Evolutionary conservation across 64 coral and sea anemone genomes (phyloP).

Genomic region (Platygyra sinensis): DNA sequence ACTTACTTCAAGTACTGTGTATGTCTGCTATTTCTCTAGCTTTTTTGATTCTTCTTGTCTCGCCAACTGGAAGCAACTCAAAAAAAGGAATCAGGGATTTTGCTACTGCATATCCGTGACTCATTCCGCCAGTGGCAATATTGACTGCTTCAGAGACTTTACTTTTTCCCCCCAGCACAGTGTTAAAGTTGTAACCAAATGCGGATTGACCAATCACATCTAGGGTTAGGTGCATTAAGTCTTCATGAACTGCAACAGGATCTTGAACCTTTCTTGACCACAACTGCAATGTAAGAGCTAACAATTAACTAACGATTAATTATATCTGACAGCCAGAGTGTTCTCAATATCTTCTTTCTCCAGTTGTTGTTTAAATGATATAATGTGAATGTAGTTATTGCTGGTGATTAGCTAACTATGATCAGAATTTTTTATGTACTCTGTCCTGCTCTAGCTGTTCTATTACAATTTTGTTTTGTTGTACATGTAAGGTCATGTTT

Average conservation of each 20-base stretch:
- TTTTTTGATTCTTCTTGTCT: conserved; percentile 32
- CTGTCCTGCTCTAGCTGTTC: too few species aligned
- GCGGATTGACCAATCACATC: conserved; percentile 71
- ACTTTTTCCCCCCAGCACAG: conserved; percentile 53
- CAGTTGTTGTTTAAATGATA: too few species aligned
- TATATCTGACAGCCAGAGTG: too few species aligned
- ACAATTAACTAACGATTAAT: too few species aligned
- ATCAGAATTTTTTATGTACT: too few species aligned
- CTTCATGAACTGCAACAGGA: conserved; percentile 7
- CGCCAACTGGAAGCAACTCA: conserved; percentile 48
- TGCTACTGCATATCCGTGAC: conserved; percentile 30
- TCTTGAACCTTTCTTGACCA: conserved; percentile 3
- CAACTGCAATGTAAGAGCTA: not conserved
- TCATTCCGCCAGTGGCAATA: conserved; percentile 13
- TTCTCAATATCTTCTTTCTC: too few species aligned
- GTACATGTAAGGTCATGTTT: too few species aligned
- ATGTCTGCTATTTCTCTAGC: conserved; percentile 45
- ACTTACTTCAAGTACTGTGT: conserved; percentile 66
- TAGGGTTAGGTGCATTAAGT: conserved; percentile 49
- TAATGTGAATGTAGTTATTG: too few species aligned
- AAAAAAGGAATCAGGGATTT: conserved; percentile 56
- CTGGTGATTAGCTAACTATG: too few species aligned
- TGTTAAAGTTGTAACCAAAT: conserved; percentile 71
- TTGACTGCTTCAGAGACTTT: conserved; percentile 52
- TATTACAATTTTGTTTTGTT: too few species aligned